Evolutionary conservation across 2,888 invertebrate species (phyloP).

Genomic region (Cristatella mucedo): DNA sequence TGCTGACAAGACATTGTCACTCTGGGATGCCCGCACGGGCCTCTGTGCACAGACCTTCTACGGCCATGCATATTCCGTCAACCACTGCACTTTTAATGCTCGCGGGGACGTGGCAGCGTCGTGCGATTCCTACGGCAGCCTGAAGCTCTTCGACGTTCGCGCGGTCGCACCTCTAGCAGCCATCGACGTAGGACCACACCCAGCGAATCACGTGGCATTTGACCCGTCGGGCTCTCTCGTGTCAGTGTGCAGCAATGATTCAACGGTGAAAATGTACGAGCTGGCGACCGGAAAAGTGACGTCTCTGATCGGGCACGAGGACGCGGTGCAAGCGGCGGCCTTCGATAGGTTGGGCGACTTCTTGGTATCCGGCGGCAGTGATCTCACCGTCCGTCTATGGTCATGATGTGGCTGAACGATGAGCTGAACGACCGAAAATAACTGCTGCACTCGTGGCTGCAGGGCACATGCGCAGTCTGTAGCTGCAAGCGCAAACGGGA

Average conservation of each 20-base stretch:
- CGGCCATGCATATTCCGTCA: constrained; percentile 38
- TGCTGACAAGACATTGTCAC: constrained; percentile 36
- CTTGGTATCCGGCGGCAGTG: constrained; percentile 34
- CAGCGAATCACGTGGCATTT: constrained; percentile 34
- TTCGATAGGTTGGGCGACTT: constrained; percentile 34
- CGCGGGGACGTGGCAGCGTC: constrained; percentile 38
- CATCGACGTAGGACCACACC: constrained; percentile 34
- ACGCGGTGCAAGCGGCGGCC: constrained; percentile 33
- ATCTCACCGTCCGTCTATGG: constrained; percentile 34
- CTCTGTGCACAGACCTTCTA: constrained; percentile 35
- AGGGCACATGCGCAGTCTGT: too few relatives aligned
- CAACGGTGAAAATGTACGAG: constrained; percentile 35
- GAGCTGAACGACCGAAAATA: too few relatives aligned
- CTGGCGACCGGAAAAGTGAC: constrained; percentile 29
- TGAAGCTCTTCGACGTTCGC: constrained; percentile 37
- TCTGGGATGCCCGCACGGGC: constrained; percentile 38
- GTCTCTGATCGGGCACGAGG: constrained; percentile 34
- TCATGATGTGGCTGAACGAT: too few relatives aligned
- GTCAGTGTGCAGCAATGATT: constrained; percentile 35
- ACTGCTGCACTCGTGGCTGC: too few relatives aligned
- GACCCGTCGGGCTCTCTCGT: constrained; percentile 29
- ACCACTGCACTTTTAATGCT: constrained; percentile 30
- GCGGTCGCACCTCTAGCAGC: constrained; percentile 29
- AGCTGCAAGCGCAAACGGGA: too few relatives aligned
- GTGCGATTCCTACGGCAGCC: constrained; percentile 35